Conservation (phyloP, 2,113 vertebrate species). For the Cyanistes caeruleus region DNA sequence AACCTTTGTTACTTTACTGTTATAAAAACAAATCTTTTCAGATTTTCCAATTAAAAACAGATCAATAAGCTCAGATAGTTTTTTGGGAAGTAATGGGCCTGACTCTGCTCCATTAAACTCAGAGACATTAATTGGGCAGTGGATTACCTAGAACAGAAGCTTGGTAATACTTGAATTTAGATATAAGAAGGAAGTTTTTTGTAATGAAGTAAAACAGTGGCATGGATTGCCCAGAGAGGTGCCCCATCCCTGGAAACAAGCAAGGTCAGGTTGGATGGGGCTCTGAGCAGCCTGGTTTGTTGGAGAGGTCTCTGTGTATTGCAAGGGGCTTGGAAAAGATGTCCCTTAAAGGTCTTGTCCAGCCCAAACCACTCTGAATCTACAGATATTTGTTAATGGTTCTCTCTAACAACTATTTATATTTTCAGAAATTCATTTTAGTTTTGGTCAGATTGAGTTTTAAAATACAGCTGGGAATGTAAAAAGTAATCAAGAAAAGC, state of each 20-base stretch:
- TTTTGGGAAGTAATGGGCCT: neutral
- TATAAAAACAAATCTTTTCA: neutral
- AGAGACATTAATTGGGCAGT: neutral
- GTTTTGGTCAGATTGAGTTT: neutral
- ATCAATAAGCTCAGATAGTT: neutral
- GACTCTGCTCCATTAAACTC: neutral
- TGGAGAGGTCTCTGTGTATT: neutral
- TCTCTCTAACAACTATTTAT: neutral
- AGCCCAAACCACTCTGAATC: neutral
- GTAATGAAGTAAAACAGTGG: neutral
- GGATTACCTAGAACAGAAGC: neutral
- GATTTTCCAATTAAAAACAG: neutral
- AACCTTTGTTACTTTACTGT: neutral
- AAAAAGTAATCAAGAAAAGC: neutral
- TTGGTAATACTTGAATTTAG: neutral
- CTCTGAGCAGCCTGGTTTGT: neutral
- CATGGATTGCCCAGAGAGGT: neutral
- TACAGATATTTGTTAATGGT: neutral
- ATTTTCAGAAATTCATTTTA: neutral
- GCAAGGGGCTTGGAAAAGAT: neutral
- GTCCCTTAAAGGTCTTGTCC: neutral
- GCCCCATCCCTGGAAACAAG: neutral
- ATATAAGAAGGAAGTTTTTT: neutral
- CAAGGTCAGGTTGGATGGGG: neutral
- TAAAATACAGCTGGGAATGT: neutral